phyloP scores from a whole-genome alignment of 2,888 invertebrate species.

The Caenorhabditis panamensis region DNA sequence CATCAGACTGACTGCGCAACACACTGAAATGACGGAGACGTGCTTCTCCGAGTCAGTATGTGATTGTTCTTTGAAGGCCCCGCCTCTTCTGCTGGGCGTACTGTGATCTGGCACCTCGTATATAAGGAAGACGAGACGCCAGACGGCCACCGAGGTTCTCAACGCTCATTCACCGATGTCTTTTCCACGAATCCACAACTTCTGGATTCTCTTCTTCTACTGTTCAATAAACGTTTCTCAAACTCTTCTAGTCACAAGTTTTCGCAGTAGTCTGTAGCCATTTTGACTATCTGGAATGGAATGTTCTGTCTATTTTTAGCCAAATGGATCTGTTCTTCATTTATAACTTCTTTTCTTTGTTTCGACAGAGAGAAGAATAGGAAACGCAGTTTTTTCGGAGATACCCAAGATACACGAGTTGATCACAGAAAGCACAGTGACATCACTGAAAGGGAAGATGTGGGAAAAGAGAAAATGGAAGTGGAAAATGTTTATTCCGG shows the following conservation, averaged over 20 bases:
- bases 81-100: slow-evolving; percentile 42
- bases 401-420: slow-evolving; percentile 33
- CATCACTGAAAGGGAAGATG: slow-evolving; percentile 23
- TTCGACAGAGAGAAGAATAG: slow-evolving; percentile 18
- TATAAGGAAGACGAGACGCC: slow-evolving; percentile 20
- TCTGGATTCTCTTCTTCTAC: background rate
- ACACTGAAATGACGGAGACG: slow-evolving; percentile 28
- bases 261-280: background rate
- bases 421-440: slow-evolving; percentile 49
- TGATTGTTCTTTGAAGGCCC: slow-evolving; percentile 42
- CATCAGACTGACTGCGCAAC: background rate
- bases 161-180: slow-evolving; percentile 24
- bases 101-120: slow-evolving; percentile 38
- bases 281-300: slow-evolving; percentile 1
- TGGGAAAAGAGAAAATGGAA: background rate
- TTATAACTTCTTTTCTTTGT: slow-evolving; percentile 14
- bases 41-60: slow-evolving; percentile 27
- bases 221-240: background rate
- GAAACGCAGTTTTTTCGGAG: slow-evolving; percentile 6
- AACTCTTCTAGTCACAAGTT: slow-evolving; percentile 2
- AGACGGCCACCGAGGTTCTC: slow-evolving; percentile 9
- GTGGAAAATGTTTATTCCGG: slow-evolving; percentile 17
- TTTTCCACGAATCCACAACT: background rate
- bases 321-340: background rate
- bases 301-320: slow-evolving; percentile 1